Evolutionary conservation across 2,113 vertebrate species (phyloP), one percentile per base, ranked within the genome.

Genomic region (Helogale parvula): DNA sequence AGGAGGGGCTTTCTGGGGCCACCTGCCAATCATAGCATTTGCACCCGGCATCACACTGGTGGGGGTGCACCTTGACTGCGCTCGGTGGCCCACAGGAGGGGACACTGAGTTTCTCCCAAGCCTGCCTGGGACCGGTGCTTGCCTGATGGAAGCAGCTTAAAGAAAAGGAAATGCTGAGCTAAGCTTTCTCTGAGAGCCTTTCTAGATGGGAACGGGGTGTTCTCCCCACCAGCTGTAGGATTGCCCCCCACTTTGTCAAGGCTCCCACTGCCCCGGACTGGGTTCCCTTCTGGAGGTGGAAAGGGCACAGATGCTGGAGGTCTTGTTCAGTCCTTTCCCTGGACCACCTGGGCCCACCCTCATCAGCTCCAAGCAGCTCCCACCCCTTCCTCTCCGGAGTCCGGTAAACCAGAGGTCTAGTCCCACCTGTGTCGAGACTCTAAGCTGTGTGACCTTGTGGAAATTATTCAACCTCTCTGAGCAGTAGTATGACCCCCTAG

Each of bases 221-320:
- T 41, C 13, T 0, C 83, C 60, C 17, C n/a, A 6, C 27, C 68
- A 69, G 93, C 86, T 17, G 3, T 11, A 38, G 50, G 63, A 16
- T 4, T 14, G 31, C 19, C 71, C 54, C 54, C 17, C 6, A 7
- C 25, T 60, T 52, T 31, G 12, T 82, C 5, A 11, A 47, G 31
- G 45, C 8, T 12, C 31, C 65, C 13, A 0, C 0, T 4, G 16
- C 14, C 60, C 23, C 3, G 23, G 23, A 47, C 47, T 35, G 50
- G 65, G n/a, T 16, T 50, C 33, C 63, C 45, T 77, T 2, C 17
- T 2, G 68, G 41, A 33, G n/a, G 15, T 16, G 8, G 47, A 66
- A 45, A 31, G 17, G 35, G 1, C 0, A 1, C 29, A 41, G 0
- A 19, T 19, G 3, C 25, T 45, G 23, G 31, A 13, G 3, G 29